A percentile compares a stretch with the other conserved stretches of the same genome.
Conservation (phyloP, 2,797 vertebrate species). For the Acanthiza pusilla region DNA sequence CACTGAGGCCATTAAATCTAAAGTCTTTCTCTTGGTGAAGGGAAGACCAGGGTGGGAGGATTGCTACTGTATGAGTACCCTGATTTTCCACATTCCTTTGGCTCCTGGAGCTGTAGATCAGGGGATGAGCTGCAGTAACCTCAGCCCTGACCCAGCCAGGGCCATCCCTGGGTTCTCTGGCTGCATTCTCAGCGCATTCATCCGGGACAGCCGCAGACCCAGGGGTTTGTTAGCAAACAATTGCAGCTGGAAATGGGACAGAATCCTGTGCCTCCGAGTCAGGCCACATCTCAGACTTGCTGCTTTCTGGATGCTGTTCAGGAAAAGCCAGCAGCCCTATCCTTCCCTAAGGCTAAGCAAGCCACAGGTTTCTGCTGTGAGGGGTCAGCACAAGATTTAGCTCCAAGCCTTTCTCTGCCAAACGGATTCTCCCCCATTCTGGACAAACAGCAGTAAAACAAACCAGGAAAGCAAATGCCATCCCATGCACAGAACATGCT, state of each 20-base stretch:
- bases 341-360: background rate
- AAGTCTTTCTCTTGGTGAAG: background rate
- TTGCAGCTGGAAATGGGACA: background rate
- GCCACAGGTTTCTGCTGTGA: fast-evolving
- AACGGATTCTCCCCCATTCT: background rate
- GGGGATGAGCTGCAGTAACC: background rate
- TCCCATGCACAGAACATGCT: background rate
- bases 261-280: background rate
- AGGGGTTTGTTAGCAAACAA: background rate
- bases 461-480: background rate
- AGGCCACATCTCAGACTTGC: background rate
- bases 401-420: background rate
- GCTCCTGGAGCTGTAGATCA: fast-evolving
- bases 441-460: background rate
- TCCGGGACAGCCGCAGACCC: background rate
- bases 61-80: background rate
- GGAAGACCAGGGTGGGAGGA: background rate
- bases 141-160: background rate
- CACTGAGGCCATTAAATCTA: background rate
- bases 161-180: background rate
- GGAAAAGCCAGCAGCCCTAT: background rate
- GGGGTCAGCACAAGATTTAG: background rate
- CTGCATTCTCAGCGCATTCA: background rate
- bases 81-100: background rate
- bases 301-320: background rate